Evolutionary conservation across 2,113 vertebrate species (phyloP), one percentile per base, ranked within the genome.

Genomic region (Plecotus auritus): DNA sequence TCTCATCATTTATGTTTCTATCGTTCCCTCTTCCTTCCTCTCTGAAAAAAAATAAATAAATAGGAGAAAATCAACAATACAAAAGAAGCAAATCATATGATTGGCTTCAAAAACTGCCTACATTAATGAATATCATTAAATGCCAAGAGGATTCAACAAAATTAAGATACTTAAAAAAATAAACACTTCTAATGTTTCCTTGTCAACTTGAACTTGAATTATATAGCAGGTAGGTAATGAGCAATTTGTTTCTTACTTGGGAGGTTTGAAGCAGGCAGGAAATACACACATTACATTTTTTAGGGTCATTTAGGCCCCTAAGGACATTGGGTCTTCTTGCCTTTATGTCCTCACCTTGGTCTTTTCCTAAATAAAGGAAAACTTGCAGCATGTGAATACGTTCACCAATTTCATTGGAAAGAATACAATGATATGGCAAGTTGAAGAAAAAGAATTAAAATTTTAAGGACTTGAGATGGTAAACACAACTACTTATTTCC

Each of bases 121-220:
- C 61, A 28, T 92, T 82, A 94, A 40, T 17, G 1, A 47, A 17
- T 32, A n/a, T 69, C 80, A 90, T 5, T 11, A 28, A 72, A 81
- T 32, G n/a, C 40, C 92, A 92, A 69, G 32, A 86, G 9, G 13
- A 83, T 67, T n/a, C 76, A 77, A 78, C 73, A 92, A 84, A 59
- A 45, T 28, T 26, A 93, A 95, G 88, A 85, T 28, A 42, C 51
- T 77, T 61, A 56, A 13, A 72, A 95, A 51, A 93, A 88, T 69
- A 49, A 88, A 66, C 59, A 70, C 42, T 5, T 20, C 47, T 83
- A 70, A 30, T 13, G 3, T 51, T 42, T 26, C 35, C 88, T 93
- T 92, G 92, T 90, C 28, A 59, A 14, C 56, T 40, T 77, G 69
- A 66, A 18, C 69, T 30, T 81, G 56, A 85, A 40, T 35, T n/a